Evolutionary conservation across 2,888 invertebrate genomes (phyloP), one percentile per base, ranked within the genome.

Genomic region (Creontiades dilutus): DNA sequence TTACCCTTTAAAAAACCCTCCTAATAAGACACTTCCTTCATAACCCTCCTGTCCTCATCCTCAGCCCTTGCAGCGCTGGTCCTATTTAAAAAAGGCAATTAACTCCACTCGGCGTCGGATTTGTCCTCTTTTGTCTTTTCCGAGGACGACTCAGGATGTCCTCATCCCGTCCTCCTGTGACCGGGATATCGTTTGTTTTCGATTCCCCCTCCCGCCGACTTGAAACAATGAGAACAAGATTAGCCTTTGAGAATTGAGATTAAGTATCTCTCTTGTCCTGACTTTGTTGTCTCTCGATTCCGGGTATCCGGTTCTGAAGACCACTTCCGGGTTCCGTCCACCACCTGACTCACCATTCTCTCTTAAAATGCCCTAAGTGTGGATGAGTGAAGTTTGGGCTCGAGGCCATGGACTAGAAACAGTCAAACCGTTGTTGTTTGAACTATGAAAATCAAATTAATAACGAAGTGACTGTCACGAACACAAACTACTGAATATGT

Each of bases 21-120:
- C 80, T 89, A 89, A 89, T 89, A 82, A 89, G 89, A 28, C 82
- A 89, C 89, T 89, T 89, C 89, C 89, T 89, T 84, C 75, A 75
- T 84, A 61, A 46, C 75, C 78, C 28, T 13, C 76, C 16, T 16
- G n/a, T 37, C 76, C 75, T 88, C 80, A n/a, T 47, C 47, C 78
- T 48, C 23, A 23, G 76, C 37, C 87, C 55, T 47, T 68, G 57
- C 68, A 13, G 68, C 23, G 68, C 68, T 12, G 19, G 19, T 11
- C 27, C 68, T 68, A 68, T 68, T 68, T 82, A 85, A 57, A 85
- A 85, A 61, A 28, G 85, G 16, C 85, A 85, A 61, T 85, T 85
- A 85, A 85, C 85, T 55, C 85, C 27, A 61, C 57, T 28, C 27
- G 57, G n/a, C 57, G 85, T 28, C 61, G 61, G 88, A 88, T 88